A percentile compares a stretch with the other conserved stretches of the same genome.
phyloP scores from a whole-genome alignment of 2,888 invertebrate species.

The Lathronympha strigana region DNA sequence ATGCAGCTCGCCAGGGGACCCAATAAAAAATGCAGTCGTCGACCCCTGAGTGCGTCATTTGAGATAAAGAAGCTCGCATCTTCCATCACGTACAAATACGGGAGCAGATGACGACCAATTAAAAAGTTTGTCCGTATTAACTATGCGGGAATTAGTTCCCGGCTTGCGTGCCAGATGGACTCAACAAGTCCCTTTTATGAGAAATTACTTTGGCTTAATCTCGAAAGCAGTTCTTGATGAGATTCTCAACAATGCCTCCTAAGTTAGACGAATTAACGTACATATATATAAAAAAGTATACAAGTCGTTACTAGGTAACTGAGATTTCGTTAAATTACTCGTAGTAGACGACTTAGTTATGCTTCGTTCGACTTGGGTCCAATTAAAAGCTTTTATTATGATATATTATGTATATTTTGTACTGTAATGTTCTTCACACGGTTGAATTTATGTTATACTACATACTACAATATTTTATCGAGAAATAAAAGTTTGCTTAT shows the following conservation, averaged over 20 bases:
- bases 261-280: slow-evolving; percentile 28
- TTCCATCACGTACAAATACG: slow-evolving; percentile 55
- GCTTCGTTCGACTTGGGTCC: not conserved
- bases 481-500: too few relatives aligned
- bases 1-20: slow-evolving; percentile 57
- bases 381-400: not conserved
- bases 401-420: not conserved
- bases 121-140: slow-evolving; percentile 80
- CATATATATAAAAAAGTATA: not conserved
- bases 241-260: slow-evolving; percentile 39
- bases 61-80: slow-evolving; percentile 67
- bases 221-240: slow-evolving; percentile 39
- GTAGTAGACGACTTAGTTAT: not conserved
- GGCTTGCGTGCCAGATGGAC: slow-evolving; percentile 75
- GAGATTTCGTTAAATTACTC: not conserved
- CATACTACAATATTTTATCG: too few relatives aligned
- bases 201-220: slow-evolving; percentile 50
- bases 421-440: not conserved
- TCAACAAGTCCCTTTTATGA: slow-evolving; percentile 66
- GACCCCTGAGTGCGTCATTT: slow-evolving; percentile 77
- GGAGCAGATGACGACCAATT: slow-evolving; percentile 81
- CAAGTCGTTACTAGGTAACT: slow-evolving; percentile 2
- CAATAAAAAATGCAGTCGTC: slow-evolving; percentile 77
- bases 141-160: slow-evolving; percentile 74
- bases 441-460: too few relatives aligned